These are phyloP conservation scores for Cephalopachus bancanus DNA, from an alignment of 2,797 vertebrate species.

Conservation along the genomic window DNA sequence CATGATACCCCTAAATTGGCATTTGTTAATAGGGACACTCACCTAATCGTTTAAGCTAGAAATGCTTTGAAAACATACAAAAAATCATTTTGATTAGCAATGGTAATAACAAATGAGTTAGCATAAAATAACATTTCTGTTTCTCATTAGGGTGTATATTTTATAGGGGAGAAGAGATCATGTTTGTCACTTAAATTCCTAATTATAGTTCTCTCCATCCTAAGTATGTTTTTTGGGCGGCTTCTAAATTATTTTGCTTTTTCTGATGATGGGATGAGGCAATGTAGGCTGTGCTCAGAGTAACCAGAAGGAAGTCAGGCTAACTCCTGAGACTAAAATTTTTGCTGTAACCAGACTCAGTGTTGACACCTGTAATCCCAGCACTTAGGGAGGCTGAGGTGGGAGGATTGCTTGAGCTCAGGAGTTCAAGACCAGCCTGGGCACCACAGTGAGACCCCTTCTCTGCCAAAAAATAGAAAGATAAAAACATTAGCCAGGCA, in stretches of 20 bases:
- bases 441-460: no score
- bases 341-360: not conserved
- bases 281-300: not conserved
- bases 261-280: not conserved
- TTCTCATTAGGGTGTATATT: not conserved
- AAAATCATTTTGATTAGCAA: not conserved
- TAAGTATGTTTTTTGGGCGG: not conserved
- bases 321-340: not conserved
- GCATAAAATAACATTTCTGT: not conserved
- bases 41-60: not conserved
- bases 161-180: not conserved
- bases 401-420: no score
- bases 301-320: not conserved
- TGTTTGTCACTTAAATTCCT: not conserved
- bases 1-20: not conserved
- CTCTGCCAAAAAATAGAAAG: no score
- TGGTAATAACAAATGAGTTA: not conserved
- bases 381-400: no score
- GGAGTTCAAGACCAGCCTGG: no score
- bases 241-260: constrained; percentile 26
- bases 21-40: not conserved
- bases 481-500: no score
- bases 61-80: not conserved
- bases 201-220: not conserved
- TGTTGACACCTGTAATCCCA: no score